Conservation (phyloP, 2,888 invertebrate species). For the Macrophya annulata region DNA sequence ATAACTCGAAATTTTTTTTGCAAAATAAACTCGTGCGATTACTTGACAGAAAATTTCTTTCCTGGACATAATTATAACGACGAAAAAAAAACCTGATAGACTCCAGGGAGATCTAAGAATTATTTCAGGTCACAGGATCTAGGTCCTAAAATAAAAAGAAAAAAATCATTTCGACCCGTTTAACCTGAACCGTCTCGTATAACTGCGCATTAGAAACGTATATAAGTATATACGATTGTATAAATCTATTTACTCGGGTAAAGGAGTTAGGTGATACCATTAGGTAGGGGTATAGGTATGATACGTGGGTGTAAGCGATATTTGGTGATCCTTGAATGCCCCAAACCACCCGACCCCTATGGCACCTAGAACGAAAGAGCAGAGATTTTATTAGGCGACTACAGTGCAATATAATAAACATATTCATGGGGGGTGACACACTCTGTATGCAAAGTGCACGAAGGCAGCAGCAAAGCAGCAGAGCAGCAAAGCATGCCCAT, state of each 20-base stretch:
- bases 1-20: neutral
- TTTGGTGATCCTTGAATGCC: constrained; percentile 26
- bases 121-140: neutral
- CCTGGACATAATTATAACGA: neutral
- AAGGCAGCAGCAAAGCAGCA: constrained; percentile 63
- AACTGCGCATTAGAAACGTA: neutral
- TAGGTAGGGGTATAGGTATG: neutral
- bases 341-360: neutral
- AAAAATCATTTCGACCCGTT: neutral
- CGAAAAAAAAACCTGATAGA: too few species aligned
- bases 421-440: constrained; percentile 67
- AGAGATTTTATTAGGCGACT: constrained; percentile 65
- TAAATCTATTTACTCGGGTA: constrained; percentile 17
- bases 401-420: constrained; percentile 70
- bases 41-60: neutral
- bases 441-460: constrained; percentile 72
- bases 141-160: neutral
- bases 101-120: too few species aligned
- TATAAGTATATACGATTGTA: neutral
- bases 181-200: neutral
- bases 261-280: constrained; percentile 15
- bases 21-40: neutral
- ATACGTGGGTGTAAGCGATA: constrained; percentile 41
- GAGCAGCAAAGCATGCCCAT: neutral
- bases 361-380: neutral